A percentile compares a stretch with the other conserved stretches of the same genome.
Conservation (phyloP, 1,140 invertebrate species). For the Drosophila bifasciata region DNA sequence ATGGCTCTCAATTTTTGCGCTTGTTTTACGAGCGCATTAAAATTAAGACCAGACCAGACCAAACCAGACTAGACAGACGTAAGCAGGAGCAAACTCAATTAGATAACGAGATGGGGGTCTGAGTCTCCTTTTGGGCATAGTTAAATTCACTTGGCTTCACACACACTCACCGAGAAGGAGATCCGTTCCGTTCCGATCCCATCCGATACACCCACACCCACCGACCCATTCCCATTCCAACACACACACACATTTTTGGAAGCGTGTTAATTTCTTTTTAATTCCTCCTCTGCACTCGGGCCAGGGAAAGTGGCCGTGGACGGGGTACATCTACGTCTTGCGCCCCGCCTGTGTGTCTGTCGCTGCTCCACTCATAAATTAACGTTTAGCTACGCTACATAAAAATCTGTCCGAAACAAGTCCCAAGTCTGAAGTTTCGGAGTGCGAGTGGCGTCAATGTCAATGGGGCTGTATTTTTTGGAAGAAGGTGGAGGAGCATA, state of each 20-base stretch:
- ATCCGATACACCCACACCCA: constrained; percentile 23
- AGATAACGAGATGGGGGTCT: constrained; percentile 51
- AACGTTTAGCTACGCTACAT: constrained; percentile 78
- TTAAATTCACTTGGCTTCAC: constrained; percentile 73
- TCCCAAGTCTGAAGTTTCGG: not conserved
- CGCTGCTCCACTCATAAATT: constrained; percentile 62
- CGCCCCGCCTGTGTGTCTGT: constrained; percentile 21
- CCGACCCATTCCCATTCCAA: not conserved
- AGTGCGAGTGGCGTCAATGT: constrained; percentile 4
- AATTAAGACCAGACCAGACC: constrained; percentile 58
- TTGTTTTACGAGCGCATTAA: constrained; percentile 77
- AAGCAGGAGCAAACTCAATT: constrained; percentile 71
- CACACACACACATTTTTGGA: constrained; percentile 40
- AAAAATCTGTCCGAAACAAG: constrained; percentile 70
- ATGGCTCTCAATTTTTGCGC: constrained; percentile 76
- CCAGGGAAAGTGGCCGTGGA: constrained; percentile 29
- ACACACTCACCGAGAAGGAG: constrained; percentile 18
- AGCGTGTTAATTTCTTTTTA: constrained; percentile 81
- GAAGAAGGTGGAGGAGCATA: no score
- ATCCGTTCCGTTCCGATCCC: no score
- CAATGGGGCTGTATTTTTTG: no score
- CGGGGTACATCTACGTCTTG: not conserved
- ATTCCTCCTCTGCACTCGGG: constrained; percentile 48
- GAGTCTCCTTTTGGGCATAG: constrained; percentile 13
- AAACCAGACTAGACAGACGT: constrained; percentile 42